phyloP scores from a whole-genome alignment of 35 echinoderm and acorn worm genomes.

The Apostichopus parvimensis region DNA sequence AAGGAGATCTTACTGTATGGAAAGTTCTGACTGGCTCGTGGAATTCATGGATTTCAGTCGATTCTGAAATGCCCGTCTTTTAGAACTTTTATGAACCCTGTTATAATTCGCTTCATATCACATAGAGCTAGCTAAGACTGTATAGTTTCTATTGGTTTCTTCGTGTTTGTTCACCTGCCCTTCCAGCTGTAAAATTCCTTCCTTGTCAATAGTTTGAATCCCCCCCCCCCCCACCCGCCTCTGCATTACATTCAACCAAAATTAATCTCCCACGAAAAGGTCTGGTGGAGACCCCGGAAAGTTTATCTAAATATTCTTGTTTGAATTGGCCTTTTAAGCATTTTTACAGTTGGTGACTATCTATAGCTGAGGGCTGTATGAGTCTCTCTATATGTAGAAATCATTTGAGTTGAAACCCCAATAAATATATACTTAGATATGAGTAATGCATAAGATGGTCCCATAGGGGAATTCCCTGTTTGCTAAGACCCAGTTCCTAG shows the following conservation, averaged over 20 bases:
- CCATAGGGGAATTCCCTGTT: slow-evolving; percentile 2
- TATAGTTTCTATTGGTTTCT: neutral
- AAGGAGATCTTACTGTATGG: too few relatives aligned
- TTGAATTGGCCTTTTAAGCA: neutral
- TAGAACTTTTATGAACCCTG: too few relatives aligned
- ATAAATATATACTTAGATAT: neutral
- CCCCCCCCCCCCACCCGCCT: neutral
- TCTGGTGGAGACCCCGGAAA: neutral
- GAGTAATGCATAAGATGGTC: neutral
- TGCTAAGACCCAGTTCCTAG: neutral
- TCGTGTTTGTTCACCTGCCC: neutral
- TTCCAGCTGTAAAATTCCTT: neutral
- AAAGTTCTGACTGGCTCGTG: too few relatives aligned
- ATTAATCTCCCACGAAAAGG: neutral
- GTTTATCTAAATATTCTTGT: neutral
- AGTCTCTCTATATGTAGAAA: neutral
- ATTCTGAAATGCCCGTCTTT: too few relatives aligned
- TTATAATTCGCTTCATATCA: too few relatives aligned
- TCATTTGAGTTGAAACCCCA: neutral
- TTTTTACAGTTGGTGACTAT: neutral
- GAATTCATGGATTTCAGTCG: too few relatives aligned
- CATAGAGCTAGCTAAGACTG: too few relatives aligned
- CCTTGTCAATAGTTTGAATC: neutral
- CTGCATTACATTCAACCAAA: neutral
- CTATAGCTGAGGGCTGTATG: neutral